A percentile compares a stretch with the other conserved stretches of the same genome.
phyloP scores from a whole-genome alignment of 2,113 vertebrate genomes.

The Falco punctatus region DNA sequence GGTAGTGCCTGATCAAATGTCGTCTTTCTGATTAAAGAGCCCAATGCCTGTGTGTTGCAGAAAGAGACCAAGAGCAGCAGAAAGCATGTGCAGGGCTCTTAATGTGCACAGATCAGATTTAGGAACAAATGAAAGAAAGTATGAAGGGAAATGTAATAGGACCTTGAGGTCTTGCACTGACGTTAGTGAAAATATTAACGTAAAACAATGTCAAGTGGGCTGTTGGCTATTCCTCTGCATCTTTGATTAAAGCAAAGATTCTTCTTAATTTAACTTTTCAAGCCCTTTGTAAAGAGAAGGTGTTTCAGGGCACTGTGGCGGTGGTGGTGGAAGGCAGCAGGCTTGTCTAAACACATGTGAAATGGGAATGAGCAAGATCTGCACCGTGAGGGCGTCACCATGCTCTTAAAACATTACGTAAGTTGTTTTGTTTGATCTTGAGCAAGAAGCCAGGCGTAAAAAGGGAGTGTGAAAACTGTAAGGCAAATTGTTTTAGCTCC shows the following conservation, averaged over 20 bases:
- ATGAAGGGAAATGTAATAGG: background rate
- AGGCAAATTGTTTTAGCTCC: background rate
- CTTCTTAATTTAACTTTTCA: background rate
- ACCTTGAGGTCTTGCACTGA: background rate
- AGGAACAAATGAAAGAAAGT: background rate
- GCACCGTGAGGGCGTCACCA: background rate
- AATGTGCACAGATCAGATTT: background rate
- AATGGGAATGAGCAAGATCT: background rate
- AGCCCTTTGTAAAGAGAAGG: background rate
- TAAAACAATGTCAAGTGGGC: background rate
- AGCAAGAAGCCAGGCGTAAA: background rate
- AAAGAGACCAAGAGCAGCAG: background rate
- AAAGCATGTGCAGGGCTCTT: background rate
- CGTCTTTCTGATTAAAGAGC: background rate
- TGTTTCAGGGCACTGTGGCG: background rate
- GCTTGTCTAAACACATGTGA: conserved; percentile 6
- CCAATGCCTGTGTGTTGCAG: background rate
- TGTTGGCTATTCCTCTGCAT: background rate
- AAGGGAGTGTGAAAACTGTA: background rate
- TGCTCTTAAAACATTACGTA: background rate
- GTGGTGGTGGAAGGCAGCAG: background rate
- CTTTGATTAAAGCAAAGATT: background rate
- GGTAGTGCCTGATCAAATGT: background rate
- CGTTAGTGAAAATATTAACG: background rate
- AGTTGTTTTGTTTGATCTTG: background rate